Evolutionary conservation across 2,888 invertebrate species (phyloP).

Genomic region (Mimumesa dahlbomi): DNA sequence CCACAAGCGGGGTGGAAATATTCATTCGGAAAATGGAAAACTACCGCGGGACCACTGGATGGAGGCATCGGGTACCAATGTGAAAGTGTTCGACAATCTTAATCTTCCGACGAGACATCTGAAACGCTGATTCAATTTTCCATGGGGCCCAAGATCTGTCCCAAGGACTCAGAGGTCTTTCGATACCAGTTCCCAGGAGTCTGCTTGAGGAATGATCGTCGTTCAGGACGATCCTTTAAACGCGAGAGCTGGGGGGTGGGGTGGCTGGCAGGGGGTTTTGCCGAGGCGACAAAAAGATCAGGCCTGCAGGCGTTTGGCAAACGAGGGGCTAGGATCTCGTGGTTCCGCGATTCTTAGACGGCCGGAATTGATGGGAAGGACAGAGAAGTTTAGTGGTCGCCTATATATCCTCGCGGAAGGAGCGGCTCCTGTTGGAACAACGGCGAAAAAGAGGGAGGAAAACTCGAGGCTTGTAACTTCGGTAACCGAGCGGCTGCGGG

Average conservation of each 20-base stretch:
- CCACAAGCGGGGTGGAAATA: no score
- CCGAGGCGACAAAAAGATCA: constrained; percentile 64
- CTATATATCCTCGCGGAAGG: constrained; percentile 67
- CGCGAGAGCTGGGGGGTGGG: constrained; percentile 39
- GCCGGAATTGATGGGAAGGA: constrained; percentile 73
- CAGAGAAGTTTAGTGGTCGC: constrained; percentile 72
- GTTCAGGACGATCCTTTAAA: constrained; percentile 57
- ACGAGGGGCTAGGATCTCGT: constrained; percentile 58
- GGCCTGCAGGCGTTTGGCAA: constrained; percentile 64
- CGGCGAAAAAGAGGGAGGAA: constrained; percentile 30
- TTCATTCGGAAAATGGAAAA: no score
- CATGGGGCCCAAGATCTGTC: no score
- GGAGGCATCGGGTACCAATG: no score
- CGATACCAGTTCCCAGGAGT: constrained; percentile 43
- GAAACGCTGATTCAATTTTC: no score
- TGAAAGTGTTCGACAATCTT: no score
- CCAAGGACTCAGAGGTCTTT: no score
- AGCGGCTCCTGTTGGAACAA: constrained; percentile 15
- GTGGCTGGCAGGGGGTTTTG: no score
- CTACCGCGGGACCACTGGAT: no score
- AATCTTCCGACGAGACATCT: no score
- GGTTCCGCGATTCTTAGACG: constrained; percentile 67
- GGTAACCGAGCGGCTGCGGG: constrained; percentile 53
- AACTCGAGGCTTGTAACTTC: constrained; percentile 65
- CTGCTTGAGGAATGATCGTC: constrained; percentile 58